Percentiles rank a stretch among this genome's conserved stretches.
phyloP scores from a whole-genome alignment of 2,797 vertebrate species.

The Gallirallus australis region DNA sequence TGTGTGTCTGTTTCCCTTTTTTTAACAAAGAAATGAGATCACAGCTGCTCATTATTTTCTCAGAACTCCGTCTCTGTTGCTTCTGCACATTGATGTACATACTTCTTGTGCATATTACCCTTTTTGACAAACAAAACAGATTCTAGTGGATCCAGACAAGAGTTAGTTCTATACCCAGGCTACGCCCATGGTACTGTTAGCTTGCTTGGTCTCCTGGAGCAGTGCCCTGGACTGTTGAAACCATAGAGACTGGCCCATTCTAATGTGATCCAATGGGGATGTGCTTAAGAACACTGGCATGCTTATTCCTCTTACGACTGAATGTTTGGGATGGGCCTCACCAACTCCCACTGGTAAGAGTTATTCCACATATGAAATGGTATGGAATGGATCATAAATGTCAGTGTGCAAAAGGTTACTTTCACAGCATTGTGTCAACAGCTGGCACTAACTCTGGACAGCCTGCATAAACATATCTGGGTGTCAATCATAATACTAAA shows the following conservation, averaged over 20 bases:
- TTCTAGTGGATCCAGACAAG: neutral
- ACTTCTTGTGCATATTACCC: neutral
- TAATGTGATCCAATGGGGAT: neutral
- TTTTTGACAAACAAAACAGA: neutral
- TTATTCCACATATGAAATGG: neutral
- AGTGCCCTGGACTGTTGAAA: neutral
- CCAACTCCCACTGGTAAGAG: neutral
- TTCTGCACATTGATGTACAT: neutral
- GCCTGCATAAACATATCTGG: neutral
- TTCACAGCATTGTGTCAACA: neutral
- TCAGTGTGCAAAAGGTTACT: constrained; percentile 9
- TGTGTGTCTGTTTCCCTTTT: neutral
- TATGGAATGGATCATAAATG: neutral
- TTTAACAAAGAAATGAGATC: neutral
- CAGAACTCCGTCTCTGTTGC: neutral
- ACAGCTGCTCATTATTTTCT: neutral
- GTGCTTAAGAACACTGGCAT: neutral
- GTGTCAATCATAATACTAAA: neutral
- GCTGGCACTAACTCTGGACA: neutral
- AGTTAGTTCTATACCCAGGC: neutral
- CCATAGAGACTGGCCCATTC: neutral
- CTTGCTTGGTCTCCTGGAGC: neutral
- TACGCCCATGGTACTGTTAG: neutral
- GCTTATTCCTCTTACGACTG: neutral
- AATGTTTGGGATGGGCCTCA: neutral